Evolutionary conservation across 2,888 invertebrate species (phyloP).

Genomic region (Stegophylla sp.): DNA sequence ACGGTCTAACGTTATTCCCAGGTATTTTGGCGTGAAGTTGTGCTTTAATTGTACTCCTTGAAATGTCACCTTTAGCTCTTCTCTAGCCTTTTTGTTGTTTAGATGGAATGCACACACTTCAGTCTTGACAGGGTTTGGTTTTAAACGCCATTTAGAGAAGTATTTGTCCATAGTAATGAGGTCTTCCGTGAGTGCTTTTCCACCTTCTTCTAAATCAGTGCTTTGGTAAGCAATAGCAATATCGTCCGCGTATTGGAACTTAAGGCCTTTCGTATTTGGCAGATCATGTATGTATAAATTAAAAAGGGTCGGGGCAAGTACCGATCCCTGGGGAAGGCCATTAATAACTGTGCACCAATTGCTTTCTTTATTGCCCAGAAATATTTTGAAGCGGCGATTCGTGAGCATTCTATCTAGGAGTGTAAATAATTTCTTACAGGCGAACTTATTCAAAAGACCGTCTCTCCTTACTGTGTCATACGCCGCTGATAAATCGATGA

Average conservation of each 20-base stretch:
- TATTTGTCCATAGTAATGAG: slow-evolving; percentile 28
- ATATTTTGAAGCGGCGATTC: slow-evolving; percentile 30
- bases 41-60: too few relatives aligned
- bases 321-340: too few relatives aligned
- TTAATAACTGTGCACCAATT: slow-evolving; percentile 46
- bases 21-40: too few relatives aligned
- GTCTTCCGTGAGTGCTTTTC: slow-evolving; percentile 40
- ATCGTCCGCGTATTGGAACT: slow-evolving; percentile 30
- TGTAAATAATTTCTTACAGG: slow-evolving; percentile 14
- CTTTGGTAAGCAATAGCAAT: slow-evolving; percentile 43
- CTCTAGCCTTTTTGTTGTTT: too few relatives aligned
- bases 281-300: slow-evolving; percentile 55
- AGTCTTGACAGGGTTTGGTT: slow-evolving; percentile 54
- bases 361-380: slow-evolving; percentile 22
- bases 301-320: slow-evolving; percentile 54
- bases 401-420: slow-evolving; percentile 40
- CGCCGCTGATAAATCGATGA: slow-evolving; percentile 47
- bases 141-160: slow-evolving; percentile 50
- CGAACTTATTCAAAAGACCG: slow-evolving; percentile 45
- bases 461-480: too few relatives aligned
- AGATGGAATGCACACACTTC: too few relatives aligned
- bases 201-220: slow-evolving; percentile 40
- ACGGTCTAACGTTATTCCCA: too few relatives aligned
- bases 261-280: slow-evolving; percentile 29
- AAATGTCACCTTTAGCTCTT: too few relatives aligned